A percentile compares a stretch with the other conserved stretches of the same genome.
Evolutionary conservation across 2,797 vertebrate species (phyloP).

Genomic region (Pipistrellus kuhlii): DNA sequence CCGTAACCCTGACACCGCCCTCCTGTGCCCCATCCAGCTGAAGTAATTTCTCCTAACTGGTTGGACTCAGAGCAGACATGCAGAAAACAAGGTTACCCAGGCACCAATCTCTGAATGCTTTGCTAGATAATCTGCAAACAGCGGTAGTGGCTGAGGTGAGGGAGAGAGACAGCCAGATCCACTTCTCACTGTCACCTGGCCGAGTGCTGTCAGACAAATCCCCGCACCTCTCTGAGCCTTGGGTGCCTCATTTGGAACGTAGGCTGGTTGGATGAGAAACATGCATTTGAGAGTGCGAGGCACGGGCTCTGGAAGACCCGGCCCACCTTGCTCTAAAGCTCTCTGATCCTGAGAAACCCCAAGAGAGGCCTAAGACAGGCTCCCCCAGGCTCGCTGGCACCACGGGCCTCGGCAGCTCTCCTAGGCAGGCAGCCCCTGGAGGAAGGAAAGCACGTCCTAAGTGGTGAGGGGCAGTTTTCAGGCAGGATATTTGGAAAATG

Average conservation of each 20-base stretch:
- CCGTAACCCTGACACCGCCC: background rate
- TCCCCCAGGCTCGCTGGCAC: background rate
- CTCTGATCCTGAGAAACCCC: background rate
- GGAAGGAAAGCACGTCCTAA: conserved; percentile 35
- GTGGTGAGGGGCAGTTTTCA: background rate
- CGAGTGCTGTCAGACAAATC: background rate
- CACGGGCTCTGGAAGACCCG: background rate
- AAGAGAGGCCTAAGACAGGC: background rate
- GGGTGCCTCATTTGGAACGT: background rate
- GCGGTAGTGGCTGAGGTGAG: background rate
- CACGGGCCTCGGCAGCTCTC: background rate
- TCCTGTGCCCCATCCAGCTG: background rate
- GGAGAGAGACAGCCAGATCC: background rate
- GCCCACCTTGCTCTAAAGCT: background rate
- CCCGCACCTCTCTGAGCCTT: background rate
- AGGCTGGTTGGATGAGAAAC: background rate
- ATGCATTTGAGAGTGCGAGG: background rate
- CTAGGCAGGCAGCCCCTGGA: background rate
- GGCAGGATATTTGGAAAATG: conserved; percentile 71
- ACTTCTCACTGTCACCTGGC: background rate
- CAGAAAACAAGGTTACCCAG: background rate
- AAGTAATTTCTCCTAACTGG: background rate
- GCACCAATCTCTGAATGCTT: background rate
- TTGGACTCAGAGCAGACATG: background rate
- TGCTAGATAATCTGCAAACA: background rate